Conservation (phyloP, 2,113 vertebrate genomes). For the Nycticorax nycticorax region DNA sequence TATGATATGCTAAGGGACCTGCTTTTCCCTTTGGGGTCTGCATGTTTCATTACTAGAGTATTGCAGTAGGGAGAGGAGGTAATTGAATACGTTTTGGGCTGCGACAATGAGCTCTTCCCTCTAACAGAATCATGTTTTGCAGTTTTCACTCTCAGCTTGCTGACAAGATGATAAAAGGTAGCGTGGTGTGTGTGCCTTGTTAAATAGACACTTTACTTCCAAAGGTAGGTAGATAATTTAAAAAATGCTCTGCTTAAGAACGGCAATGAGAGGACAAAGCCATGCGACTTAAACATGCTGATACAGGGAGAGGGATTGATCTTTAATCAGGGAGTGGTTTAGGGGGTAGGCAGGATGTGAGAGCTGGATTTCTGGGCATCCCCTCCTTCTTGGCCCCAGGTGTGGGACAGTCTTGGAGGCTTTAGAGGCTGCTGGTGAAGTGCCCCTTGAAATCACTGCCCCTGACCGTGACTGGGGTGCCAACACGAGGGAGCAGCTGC, state of each 20-base stretch:
- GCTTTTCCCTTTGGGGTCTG: background rate
- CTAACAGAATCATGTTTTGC: background rate
- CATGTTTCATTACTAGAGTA: background rate
- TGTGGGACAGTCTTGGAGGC: background rate
- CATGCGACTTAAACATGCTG: background rate
- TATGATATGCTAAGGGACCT: background rate
- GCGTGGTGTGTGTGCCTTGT: background rate
- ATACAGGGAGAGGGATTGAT: background rate
- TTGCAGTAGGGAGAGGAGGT: background rate
- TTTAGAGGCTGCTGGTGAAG: background rate
- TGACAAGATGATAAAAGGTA: constrained; percentile 27
- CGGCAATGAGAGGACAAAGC: background rate
- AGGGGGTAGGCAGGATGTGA: background rate
- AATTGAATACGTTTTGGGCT: background rate
- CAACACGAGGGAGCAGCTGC: background rate
- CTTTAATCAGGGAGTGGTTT: background rate
- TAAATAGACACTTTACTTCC: background rate
- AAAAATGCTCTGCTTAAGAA: background rate
- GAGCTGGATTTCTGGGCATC: background rate
- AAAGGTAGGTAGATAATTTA: background rate
- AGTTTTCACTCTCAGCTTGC: constrained; percentile 9
- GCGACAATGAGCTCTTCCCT: background rate
- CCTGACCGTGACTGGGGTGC: background rate
- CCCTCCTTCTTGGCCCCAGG: background rate
- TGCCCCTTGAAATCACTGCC: background rate